These are phyloP conservation scores for Kryphioiulus occultus DNA, from an alignment of 2,888 invertebrate species.

Conservation along the genomic window DNA sequence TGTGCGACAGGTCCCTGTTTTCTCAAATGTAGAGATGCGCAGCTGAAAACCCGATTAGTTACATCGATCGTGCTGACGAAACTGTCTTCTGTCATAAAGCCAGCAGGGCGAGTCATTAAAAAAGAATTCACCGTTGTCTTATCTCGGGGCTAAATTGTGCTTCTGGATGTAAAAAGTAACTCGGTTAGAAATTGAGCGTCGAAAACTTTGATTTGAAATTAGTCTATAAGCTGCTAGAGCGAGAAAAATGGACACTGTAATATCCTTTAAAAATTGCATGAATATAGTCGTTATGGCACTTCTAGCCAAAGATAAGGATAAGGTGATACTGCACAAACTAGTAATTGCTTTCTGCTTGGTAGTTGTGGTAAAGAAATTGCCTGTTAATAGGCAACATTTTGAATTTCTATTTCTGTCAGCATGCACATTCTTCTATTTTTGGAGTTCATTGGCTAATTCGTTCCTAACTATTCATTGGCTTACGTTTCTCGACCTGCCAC, in stretches of 20 bases:
- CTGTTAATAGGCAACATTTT: not conserved
- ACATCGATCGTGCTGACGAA: not conserved
- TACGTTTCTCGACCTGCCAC: too few relatives aligned
- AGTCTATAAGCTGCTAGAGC: not conserved
- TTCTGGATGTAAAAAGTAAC: not conserved
- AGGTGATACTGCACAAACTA: not conserved
- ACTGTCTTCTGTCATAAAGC: not conserved
- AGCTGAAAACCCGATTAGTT: not conserved
- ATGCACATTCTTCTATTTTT: too few relatives aligned
- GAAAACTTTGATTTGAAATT: constrained; percentile 1
- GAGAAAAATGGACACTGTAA: constrained; percentile 2
- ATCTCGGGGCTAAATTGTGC: not conserved
- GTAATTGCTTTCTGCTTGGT: not conserved
- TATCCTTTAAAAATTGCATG: not conserved
- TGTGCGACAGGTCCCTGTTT: not conserved
- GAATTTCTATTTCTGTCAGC: not conserved
- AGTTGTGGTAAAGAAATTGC: not conserved
- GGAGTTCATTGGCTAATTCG: too few relatives aligned
- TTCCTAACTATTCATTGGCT: too few relatives aligned
- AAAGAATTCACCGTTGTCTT: not conserved
- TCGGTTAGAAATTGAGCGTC: not conserved
- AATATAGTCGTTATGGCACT: not conserved
- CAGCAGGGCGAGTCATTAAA: not conserved
- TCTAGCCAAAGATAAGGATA: not conserved
- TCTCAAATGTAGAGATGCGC: not conserved